A percentile compares a stretch with the other conserved stretches of the same genome.
Conservation (phyloP, 2,888 invertebrate genomes). For the Lottia gigantea region DNA sequence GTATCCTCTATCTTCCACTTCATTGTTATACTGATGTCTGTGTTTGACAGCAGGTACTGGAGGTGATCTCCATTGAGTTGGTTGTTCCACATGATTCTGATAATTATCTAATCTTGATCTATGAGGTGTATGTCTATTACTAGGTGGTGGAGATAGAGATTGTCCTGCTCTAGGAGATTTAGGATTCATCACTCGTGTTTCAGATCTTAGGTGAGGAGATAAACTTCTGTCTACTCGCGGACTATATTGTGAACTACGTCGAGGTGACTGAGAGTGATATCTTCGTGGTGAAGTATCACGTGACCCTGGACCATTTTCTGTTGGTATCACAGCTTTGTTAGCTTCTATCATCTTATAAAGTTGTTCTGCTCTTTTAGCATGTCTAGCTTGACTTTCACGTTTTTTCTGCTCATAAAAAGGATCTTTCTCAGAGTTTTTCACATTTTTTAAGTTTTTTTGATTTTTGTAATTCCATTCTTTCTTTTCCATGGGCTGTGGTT, state of each 20-base stretch:
- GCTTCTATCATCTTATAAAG: constrained; percentile 57
- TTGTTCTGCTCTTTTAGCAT: constrained; percentile 51
- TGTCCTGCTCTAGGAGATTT: constrained; percentile 22
- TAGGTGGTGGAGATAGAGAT: constrained; percentile 21
- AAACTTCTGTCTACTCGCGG: constrained; percentile 26
- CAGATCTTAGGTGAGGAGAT: constrained; percentile 16
- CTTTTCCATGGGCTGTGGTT: constrained; percentile 34
- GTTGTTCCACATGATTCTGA: constrained; percentile 7
- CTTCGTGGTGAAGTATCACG: constrained; percentile 14
- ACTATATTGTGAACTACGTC: constrained; percentile 17
- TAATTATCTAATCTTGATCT: constrained; percentile 11
- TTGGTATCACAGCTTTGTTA: constrained; percentile 53
- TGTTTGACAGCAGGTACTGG: constrained; percentile 55
- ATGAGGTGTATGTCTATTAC: neutral
- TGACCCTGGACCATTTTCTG: constrained; percentile 25
- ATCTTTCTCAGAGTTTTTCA: constrained; percentile 64
- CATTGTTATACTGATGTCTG: constrained; percentile 23
- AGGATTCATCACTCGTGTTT: neutral
- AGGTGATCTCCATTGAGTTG: constrained; percentile 39
- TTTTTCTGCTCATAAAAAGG: constrained; percentile 54
- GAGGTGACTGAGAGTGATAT: constrained; percentile 2
- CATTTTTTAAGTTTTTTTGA: constrained; percentile 36
- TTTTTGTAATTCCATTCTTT: constrained; percentile 59
- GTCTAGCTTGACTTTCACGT: constrained; percentile 42
- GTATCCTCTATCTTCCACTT: constrained; percentile 11